phyloP scores from a whole-genome alignment of 1,140 invertebrate species.

The Scaptomyza pallida region DNA sequence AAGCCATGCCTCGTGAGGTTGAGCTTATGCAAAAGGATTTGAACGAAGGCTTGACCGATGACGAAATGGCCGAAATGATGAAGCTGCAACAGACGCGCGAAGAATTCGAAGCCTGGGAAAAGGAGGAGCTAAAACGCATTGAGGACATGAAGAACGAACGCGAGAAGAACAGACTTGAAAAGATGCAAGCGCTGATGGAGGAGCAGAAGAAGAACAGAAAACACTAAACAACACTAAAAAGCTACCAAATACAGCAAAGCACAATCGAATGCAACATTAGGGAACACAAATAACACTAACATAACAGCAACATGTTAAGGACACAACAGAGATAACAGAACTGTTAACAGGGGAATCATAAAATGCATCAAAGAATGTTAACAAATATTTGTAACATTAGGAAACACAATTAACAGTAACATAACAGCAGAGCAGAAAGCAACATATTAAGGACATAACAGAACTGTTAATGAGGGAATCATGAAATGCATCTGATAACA shows the following conservation, averaged over 20 bases:
- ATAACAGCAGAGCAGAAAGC: no score
- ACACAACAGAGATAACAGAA: no score
- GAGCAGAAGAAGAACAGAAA: constrained; percentile 12
- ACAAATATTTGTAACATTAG: no score
- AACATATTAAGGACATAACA: no score
- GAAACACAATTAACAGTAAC: background rate
- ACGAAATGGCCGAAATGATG: constrained; percentile 50
- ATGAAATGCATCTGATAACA: no score
- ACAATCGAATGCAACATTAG: background rate
- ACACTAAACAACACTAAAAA: constrained; percentile 2
- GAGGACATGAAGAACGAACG: constrained; percentile 56
- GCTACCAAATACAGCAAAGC: background rate
- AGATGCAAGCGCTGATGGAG: constrained; percentile 37
- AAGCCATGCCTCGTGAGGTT: constrained; percentile 62
- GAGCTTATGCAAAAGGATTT: constrained; percentile 68
- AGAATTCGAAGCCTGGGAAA: constrained; percentile 55
- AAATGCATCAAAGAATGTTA: no score
- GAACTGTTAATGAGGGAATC: no score
- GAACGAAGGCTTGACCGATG: constrained; percentile 47
- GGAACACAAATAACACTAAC: background rate
- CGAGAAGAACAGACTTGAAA: constrained; percentile 38
- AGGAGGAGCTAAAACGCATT: constrained; percentile 57
- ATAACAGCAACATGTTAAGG: background rate
- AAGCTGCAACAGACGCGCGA: constrained; percentile 49
- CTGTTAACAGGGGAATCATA: no score